Evolutionary conservation across 2,797 vertebrate genomes (phyloP).

Genomic region (Hippopotamyrus pictus): DNA sequence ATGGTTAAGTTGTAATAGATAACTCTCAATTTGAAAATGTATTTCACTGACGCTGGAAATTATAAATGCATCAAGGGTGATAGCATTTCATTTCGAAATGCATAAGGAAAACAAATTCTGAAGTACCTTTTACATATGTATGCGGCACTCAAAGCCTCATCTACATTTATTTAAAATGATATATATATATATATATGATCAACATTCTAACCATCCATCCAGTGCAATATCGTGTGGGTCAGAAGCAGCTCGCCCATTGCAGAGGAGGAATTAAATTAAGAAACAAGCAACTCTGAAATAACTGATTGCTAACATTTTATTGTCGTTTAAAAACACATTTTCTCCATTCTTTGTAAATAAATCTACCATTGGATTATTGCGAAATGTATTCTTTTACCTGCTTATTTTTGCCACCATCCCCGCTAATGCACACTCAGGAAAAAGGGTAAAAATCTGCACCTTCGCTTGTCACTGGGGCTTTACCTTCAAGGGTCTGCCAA

Average conservation of each 20-base stretch:
- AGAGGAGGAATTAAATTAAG: neutral
- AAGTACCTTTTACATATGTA: neutral
- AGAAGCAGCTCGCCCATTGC: neutral
- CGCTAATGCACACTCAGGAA: too few relatives aligned
- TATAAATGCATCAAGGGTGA: neutral
- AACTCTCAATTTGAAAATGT: neutral
- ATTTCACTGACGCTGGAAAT: neutral
- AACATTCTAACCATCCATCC: neutral
- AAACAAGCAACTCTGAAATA: neutral
- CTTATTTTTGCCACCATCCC: too few relatives aligned
- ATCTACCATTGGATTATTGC: too few relatives aligned
- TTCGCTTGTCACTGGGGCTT: neutral
- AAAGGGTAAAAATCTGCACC: too few relatives aligned
- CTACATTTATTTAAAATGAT: neutral
- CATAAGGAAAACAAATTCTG: neutral
- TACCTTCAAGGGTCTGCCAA: neutral
- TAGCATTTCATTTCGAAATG: neutral
- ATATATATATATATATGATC: neutral
- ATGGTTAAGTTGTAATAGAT: conserved; percentile 1
- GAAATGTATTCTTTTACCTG: too few relatives aligned
- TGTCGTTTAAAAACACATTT: neutral
- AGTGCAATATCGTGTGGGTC: neutral
- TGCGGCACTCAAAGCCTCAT: neutral
- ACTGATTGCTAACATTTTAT: neutral
- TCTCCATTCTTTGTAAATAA: neutral